Conservation (phyloP, 2,797 vertebrate genomes). For the Macropus fuliginosus region DNA sequence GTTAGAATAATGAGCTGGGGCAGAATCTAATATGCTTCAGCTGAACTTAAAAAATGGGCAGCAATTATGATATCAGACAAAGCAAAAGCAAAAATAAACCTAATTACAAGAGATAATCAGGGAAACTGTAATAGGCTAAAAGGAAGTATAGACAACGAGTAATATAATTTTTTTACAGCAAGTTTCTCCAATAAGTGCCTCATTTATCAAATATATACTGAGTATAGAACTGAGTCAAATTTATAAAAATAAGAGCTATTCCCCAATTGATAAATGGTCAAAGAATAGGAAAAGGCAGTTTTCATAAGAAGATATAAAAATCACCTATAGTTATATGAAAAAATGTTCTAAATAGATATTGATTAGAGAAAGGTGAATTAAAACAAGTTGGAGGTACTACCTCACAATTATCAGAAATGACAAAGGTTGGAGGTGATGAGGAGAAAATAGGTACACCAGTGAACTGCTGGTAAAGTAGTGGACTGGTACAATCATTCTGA, state of each 20-base stretch:
- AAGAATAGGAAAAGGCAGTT: neutral
- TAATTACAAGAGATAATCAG: no score
- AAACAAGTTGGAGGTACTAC: neutral
- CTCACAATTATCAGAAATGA: no score
- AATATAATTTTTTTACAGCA: neutral
- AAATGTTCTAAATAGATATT: neutral
- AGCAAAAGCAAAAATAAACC: no score
- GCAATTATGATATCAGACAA: no score
- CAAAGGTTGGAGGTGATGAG: neutral
- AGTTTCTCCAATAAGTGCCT: neutral
- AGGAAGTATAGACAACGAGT: no score
- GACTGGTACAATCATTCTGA: no score
- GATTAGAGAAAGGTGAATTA: neutral
- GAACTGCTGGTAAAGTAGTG: no score
- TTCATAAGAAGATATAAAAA: neutral
- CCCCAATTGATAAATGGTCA: neutral
- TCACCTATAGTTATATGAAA: neutral
- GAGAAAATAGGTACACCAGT: no score
- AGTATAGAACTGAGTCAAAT: neutral
- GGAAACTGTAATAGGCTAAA: no score
- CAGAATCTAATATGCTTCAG: no score
- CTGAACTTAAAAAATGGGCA: no score
- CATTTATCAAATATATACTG: neutral
- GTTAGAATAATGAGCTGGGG: no score
- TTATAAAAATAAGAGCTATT: neutral